Base-by-base conservation (phyloP, 2,797 vertebrate genomes). In the Steatocranus sp. region DNA sequence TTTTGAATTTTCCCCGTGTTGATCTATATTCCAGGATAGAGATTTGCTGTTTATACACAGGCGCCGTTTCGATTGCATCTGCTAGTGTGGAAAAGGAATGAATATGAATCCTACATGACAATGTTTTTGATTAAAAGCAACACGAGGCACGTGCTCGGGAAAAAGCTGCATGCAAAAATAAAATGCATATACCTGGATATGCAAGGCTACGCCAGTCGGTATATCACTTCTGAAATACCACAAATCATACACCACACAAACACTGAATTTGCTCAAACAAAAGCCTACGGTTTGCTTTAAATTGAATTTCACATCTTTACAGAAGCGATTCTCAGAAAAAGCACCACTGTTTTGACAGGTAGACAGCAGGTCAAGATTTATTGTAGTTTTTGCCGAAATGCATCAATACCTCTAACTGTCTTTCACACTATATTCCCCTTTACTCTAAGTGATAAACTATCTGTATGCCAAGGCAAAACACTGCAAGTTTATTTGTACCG, bases 41-140 rank as follows among this genome's bases (percentile, higher is more conserved):
- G 82, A 92, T 92, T 89, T 85, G 81, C 85, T 91, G 81, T 93
- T 92, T 91, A 90, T 83, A 90, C 82, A 92, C 91, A 86, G 73
- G 61, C 86, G 53, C 76, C 63, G 79, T 92, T 93, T 89, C 79
- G 54, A 88, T 79, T 56, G 74, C 63, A 88, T 82, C 58, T 15
- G 17, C 48, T 53, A 50, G 80, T 43, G 80, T 78, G 48, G 41
- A 48, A 32, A 82, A 20, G 58, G 80, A 83, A 80, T 75, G 66
- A 81, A 83, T 88, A 87, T 89, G 82, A 89, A 93, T 92, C 82
- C 84, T 56, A 68, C 27, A 86, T 80, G 90, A 92, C 88, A 86
- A 86, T 86, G 68, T 83, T 81, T 93, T 91, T 75, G 78, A 92
- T 93, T 92, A 89, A 91, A 90, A 89, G 76, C 91, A 84, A 86